Conservation (phyloP, 2,797 vertebrate species). For the Esox masquinongy region DNA sequence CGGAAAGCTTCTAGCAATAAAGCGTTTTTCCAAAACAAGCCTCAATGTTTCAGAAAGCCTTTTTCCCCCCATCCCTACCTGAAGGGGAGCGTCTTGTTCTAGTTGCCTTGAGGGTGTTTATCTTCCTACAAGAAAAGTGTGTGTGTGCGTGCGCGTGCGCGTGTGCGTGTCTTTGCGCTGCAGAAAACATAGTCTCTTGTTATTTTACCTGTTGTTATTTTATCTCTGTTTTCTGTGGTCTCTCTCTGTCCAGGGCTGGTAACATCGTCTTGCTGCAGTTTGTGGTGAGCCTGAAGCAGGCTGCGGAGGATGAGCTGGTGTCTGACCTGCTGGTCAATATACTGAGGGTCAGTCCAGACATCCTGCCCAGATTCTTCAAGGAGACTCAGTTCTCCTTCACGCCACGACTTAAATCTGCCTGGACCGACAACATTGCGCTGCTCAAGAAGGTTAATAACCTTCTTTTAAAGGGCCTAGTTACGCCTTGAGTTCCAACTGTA, state of each 20-base stretch:
- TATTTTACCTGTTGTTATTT: not conserved
- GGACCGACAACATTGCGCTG: conserved; percentile 87
- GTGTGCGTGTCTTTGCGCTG: not conserved
- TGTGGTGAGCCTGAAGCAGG: conserved; percentile 86
- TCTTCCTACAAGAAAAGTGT: no score
- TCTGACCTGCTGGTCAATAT: conserved; percentile 84
- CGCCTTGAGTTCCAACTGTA: no score
- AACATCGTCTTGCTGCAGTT: conserved; percentile 93
- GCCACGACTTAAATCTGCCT: conserved; percentile 82
- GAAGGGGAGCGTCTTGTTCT: no score
- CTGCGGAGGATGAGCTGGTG: conserved; percentile 85
- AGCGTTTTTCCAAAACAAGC: no score
- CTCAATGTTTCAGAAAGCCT: no score
- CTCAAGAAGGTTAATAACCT: conserved; percentile 83
- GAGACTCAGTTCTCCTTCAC: conserved; percentile 87
- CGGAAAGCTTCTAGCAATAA: no score
- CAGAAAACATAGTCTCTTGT: not conserved
- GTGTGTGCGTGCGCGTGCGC: not conserved
- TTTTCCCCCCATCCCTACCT: no score
- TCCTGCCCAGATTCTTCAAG: conserved; percentile 88
- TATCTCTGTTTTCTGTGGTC: not conserved
- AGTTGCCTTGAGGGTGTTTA: not conserved
- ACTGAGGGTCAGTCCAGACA: conserved; percentile 86
- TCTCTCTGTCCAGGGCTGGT: conserved; percentile 68
- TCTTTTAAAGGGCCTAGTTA: not conserved